phyloP scores from a whole-genome alignment of 2,113 vertebrate species.

The Passer domesticus region DNA sequence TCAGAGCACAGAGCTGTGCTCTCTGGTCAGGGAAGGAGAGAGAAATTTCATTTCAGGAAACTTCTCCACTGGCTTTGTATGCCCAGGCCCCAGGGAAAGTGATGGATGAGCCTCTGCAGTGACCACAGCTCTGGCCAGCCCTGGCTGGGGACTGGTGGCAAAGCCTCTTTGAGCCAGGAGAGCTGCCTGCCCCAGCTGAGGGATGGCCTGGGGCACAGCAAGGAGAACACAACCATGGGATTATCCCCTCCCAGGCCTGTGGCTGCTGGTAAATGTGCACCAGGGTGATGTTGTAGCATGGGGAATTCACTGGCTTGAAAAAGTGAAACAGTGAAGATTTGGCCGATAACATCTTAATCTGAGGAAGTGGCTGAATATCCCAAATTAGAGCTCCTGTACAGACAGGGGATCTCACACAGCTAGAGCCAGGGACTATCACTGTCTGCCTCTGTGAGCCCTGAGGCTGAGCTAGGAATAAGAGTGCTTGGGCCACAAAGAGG shows the following conservation, averaged over 20 bases:
- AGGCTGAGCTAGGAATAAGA: neutral
- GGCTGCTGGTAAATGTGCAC: neutral
- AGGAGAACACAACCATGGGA: neutral
- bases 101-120: neutral
- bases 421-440: neutral
- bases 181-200: neutral
- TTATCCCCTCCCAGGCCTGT: neutral
- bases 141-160: neutral
- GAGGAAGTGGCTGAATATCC: neutral
- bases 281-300: fast-evolving
- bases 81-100: neutral
- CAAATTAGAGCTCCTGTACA: neutral
- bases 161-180: neutral
- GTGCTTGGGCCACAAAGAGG: neutral
- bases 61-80: neutral
- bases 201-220: neutral
- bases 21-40: neutral
- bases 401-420: neutral
- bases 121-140: neutral
- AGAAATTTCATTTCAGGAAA: neutral
- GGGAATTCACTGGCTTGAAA: neutral
- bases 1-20: neutral
- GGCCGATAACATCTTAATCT: neutral
- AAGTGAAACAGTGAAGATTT: neutral
- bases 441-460: neutral